phyloP scores from a whole-genome alignment of 2,888 invertebrate species.

The Troilus luridus region DNA sequence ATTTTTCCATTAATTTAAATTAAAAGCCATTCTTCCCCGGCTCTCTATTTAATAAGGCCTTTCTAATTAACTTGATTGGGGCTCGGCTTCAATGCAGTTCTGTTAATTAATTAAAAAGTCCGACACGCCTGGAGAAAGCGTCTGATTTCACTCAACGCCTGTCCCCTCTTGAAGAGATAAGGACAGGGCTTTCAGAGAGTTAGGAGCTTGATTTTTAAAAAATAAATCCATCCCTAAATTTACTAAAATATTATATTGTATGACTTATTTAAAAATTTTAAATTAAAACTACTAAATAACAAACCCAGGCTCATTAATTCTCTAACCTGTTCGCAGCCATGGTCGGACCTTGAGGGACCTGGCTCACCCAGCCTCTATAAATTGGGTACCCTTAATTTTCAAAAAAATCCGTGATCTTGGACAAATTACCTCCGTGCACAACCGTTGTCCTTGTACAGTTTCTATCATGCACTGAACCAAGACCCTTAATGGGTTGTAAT shows the following conservation, averaged over 20 bases:
- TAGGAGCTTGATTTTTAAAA: background rate
- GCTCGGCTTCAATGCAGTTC: conserved; percentile 43
- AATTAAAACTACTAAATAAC: background rate
- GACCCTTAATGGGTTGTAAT: too few species aligned
- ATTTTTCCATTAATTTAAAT: conserved; percentile 44
- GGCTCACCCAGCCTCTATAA: too few species aligned
- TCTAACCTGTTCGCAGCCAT: too few species aligned
- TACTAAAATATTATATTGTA: background rate
- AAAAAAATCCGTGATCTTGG: too few species aligned
- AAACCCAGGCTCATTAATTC: too few species aligned
- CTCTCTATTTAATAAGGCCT: conserved; percentile 40
- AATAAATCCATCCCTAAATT: background rate
- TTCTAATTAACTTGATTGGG: conserved; percentile 44
- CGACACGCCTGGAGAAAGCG: conserved; percentile 12
- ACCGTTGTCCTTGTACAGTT: too few species aligned
- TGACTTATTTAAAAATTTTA: background rate
- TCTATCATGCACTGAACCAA: too few species aligned
- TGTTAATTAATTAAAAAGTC: conserved; percentile 47
- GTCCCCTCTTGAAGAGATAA: background rate
- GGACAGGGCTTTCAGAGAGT: background rate
- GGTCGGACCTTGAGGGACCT: too few species aligned
- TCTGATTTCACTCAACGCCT: conserved; percentile 19
- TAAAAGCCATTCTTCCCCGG: conserved; percentile 37
- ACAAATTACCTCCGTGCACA: too few species aligned
- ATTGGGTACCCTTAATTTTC: too few species aligned